Conservation (phyloP, 1,140 invertebrate genomes). For the Aphaenogaster ashmeadi region DNA sequence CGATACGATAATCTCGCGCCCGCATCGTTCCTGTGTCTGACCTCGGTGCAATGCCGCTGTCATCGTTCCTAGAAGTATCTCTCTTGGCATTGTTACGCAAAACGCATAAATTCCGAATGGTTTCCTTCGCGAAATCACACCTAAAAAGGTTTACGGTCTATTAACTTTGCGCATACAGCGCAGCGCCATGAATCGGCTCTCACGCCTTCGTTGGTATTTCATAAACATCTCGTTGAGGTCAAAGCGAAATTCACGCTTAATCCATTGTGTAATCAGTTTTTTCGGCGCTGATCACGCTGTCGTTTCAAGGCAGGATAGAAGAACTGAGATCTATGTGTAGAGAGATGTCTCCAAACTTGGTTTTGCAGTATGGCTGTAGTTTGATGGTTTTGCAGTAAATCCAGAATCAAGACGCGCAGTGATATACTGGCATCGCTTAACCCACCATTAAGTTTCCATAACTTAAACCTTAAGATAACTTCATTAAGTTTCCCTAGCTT, state of each 20-base stretch:
- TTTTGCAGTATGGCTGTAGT: background rate
- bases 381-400: conserved; percentile 29
- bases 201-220: background rate
- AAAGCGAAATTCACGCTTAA: background rate
- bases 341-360: background rate
- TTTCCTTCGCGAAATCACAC: background rate
- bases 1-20: conserved; percentile 58
- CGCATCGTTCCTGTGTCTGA: conserved; percentile 49
- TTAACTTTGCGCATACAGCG: conserved; percentile 5
- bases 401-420: background rate
- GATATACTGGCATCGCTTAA: background rate
- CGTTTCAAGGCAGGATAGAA: background rate
- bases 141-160: conserved; percentile 30
- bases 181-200: background rate
- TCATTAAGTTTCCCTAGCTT: background rate
- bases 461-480: background rate
- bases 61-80: conserved; percentile 49
- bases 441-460: background rate
- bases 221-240: background rate
- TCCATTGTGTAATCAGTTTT: conserved; percentile 24
- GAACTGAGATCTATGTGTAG: background rate
- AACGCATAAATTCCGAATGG: conserved; percentile 46
- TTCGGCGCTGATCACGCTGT: background rate
- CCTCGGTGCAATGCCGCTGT: conserved; percentile 38
- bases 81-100: conserved; percentile 48